Conservation (phyloP, 2,113 vertebrate genomes). For the Protobothrops flavoviridis region DNA sequence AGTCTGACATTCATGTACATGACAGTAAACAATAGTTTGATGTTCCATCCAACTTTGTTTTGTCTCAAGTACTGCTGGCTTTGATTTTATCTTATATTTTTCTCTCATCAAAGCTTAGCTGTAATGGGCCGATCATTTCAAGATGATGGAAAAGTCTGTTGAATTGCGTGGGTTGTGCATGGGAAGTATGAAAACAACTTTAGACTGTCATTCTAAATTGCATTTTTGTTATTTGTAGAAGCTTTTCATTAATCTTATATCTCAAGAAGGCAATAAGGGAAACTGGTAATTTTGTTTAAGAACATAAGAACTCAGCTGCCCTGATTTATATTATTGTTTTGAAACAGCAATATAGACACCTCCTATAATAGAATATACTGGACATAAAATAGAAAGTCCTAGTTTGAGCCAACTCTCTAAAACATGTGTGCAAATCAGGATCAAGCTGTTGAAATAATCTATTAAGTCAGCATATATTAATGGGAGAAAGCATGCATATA, state of each 20-base stretch:
- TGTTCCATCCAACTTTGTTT: neutral
- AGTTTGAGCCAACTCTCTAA: neutral
- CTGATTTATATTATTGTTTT: neutral
- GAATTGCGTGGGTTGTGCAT: neutral
- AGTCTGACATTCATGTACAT: neutral
- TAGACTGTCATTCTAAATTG: neutral
- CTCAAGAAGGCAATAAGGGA: neutral
- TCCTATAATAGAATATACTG: neutral
- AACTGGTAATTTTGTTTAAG: neutral
- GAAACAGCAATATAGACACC: neutral
- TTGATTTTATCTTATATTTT: neutral
- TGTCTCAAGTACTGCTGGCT: neutral
- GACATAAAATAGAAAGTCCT: neutral
- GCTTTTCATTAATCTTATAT: neutral
- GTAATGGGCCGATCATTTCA: conserved; percentile 36
- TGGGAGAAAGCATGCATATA: neutral
- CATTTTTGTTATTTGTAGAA: neutral
- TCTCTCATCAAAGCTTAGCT: conserved; percentile 33
- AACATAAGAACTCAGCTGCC: neutral
- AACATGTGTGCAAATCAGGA: neutral
- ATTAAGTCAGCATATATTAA: neutral
- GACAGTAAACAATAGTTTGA: neutral
- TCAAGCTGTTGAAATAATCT: neutral
- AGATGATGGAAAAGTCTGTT: neutral
- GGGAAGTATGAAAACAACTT: neutral